Percentiles rank a stretch among this genome's conserved stretches.
phyloP scores from a whole-genome alignment of 1,140 invertebrate genomes.

The Daktulosphaira vitifoliae region DNA sequence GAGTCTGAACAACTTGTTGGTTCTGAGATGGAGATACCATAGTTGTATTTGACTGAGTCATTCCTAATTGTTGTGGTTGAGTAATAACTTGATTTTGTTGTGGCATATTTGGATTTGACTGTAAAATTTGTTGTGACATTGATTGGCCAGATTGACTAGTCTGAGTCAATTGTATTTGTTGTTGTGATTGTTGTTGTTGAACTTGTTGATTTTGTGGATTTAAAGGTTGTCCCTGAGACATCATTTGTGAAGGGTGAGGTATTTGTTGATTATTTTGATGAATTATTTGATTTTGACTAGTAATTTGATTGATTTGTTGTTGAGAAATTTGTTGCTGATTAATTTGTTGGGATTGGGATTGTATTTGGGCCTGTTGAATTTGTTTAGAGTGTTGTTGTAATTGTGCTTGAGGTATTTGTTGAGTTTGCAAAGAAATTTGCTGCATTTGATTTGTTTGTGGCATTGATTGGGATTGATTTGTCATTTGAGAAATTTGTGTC shows the following conservation, averaged over 20 bases:
- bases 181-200: slow-evolving; percentile 38
- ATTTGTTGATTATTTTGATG: slow-evolving; percentile 41
- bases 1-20: slow-evolving; percentile 37
- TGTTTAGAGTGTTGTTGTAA: slow-evolving; percentile 40
- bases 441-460: slow-evolving; percentile 36
- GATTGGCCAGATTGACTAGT: slow-evolving; percentile 19
- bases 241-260: slow-evolving; percentile 47
- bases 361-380: slow-evolving; percentile 34
- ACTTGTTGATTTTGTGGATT: slow-evolving; percentile 46
- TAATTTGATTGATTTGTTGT: slow-evolving; percentile 25
- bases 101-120: slow-evolving; percentile 24
- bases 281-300: slow-evolving; percentile 38
- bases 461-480: slow-evolving; percentile 33
- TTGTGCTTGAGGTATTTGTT: slow-evolving; percentile 33
- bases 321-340: slow-evolving; percentile 37
- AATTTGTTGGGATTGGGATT: slow-evolving; percentile 36
- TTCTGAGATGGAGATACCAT: slow-evolving; percentile 31
- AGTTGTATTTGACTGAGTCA: slow-evolving; percentile 29
- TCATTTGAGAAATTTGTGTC: slow-evolving; percentile 35
- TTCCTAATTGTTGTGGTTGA: slow-evolving; percentile 34
- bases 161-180: slow-evolving; percentile 40
- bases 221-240: slow-evolving; percentile 46
- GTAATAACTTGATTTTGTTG: slow-evolving; percentile 34
- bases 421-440: slow-evolving; percentile 35
- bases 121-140: slow-evolving; percentile 7